A percentile compares a stretch with the other conserved stretches of the same genome.
phyloP scores from a whole-genome alignment of 2,113 vertebrate genomes.

The Aviceda subcristata region DNA sequence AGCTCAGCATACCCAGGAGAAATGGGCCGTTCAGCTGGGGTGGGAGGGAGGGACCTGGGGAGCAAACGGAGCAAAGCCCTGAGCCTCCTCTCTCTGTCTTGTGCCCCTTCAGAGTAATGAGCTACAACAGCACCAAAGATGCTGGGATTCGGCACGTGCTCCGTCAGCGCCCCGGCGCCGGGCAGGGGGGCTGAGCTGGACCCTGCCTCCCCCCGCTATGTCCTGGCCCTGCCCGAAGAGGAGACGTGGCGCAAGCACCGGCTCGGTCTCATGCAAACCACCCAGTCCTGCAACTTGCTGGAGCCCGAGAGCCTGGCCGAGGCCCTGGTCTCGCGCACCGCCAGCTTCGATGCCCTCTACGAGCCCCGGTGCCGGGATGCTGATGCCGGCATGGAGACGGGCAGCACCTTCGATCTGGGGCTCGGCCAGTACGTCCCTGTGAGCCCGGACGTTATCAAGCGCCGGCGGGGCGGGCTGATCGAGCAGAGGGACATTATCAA shows the following conservation, averaged over 20 bases:
- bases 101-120: conserved; percentile 83
- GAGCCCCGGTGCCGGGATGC: conserved; percentile 70
- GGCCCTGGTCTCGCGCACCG: conserved; percentile 70
- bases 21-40: accelerated
- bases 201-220: conserved; percentile 58
- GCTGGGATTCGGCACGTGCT: conserved; percentile 84
- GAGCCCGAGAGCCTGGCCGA: conserved; percentile 78
- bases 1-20: too few species aligned
- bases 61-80: not conserved
- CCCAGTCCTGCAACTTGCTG: conserved; percentile 77
- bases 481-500: conserved; percentile 96
- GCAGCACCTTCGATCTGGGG: conserved; percentile 34
- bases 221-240: conserved; percentile 77
- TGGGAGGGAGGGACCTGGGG: not conserved
- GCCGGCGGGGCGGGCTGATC: conserved; percentile 89
- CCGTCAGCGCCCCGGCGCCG: conserved; percentile 58
- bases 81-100: not conserved
- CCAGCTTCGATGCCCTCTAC: conserved; percentile 81
- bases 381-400: conserved; percentile 57
- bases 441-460: conserved; percentile 89
- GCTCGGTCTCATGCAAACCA: conserved; percentile 66
- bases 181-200: conserved; percentile 64
- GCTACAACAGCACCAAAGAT: conserved; percentile 76
- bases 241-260: conserved; percentile 87
- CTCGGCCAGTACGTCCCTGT: conserved; percentile 75